Conservation (phyloP, 2,797 vertebrate genomes). For the Myotis planiceps region DNA sequence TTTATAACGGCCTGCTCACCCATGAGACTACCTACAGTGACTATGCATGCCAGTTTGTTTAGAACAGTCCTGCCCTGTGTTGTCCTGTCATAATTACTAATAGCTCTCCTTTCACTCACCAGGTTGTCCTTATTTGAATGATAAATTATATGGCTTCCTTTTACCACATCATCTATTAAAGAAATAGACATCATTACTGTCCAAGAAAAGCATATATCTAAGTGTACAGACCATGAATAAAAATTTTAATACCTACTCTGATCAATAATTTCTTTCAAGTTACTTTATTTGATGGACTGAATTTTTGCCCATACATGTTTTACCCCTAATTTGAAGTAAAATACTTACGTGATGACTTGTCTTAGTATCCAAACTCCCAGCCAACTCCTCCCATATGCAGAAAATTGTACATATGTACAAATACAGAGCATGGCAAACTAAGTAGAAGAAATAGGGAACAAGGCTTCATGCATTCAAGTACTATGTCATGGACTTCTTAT, state of each 20-base stretch:
- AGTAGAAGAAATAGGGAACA: background rate
- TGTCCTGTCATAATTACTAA: slow-evolving; percentile 3
- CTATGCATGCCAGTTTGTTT: background rate
- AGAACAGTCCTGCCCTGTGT: background rate
- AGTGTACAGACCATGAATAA: background rate
- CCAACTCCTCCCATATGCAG: background rate
- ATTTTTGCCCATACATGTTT: background rate
- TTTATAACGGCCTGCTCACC: background rate
- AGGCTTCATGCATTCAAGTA: background rate
- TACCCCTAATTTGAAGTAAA: background rate
- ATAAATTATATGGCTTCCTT: background rate
- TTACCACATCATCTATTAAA: slow-evolving; percentile 8
- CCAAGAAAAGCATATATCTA: slow-evolving; percentile 17
- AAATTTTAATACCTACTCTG: background rate
- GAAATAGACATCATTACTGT: background rate
- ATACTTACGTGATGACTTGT: background rate
- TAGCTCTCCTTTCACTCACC: background rate
- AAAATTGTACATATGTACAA: background rate
- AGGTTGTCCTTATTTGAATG: background rate
- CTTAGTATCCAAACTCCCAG: background rate
- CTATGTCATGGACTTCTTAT: background rate
- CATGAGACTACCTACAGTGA: background rate
- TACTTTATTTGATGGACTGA: background rate
- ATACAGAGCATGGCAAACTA: background rate
- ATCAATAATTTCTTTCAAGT: background rate